Base-by-base conservation (phyloP, 1,140 invertebrate genomes). In the Megathymus violae region DNA sequence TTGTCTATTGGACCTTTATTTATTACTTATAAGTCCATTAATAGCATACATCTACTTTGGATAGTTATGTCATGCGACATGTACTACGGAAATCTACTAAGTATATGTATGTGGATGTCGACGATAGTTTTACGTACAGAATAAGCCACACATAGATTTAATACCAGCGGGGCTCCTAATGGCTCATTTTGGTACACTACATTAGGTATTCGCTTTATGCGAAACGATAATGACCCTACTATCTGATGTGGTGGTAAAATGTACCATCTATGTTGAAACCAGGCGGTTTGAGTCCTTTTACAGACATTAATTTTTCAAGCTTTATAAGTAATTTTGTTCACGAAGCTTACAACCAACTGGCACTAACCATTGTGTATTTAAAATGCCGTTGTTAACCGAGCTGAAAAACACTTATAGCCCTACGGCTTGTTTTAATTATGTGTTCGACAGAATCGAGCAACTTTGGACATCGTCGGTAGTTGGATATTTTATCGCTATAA, bases 141-240 rank as follows among this genome's bases (percentile, higher is more conserved):
- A 9, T 31, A 31, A 31, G 27, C 27, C 9, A 31, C 27, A 31
- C 9, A 36, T 51, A 51, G 34, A 52, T 40, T 52, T 40, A 52
- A 36, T 36, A 52, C 50, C 50, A 52, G 16, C 19, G 50, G 50
- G 16, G 50, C 34, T 19, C 16, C 50, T 52, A 52, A 52, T 52
- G 50, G 17, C 34, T 52, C 50, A 43, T 38, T 43, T 43, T 31
- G 15, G 51, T 56, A 40, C 36, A 25, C 34, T 52, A 52, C 50
- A 52, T 52, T 52, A 52, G 50, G 17, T 52, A 52, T 52, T 52
- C 50, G 34, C 50, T 52, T 52, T 52, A 52, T 52, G 34, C 38
- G 11, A 38, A 52, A 54, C 38, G 38, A 54, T 54, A 54, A 54
- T 36, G 50, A 41, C 36, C 38, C 7, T 36, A 54, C 51, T 54